These are phyloP conservation scores for Andrena trimmerana DNA, from an alignment of 2,888 invertebrate genomes.

Conservation along the genomic window DNA sequence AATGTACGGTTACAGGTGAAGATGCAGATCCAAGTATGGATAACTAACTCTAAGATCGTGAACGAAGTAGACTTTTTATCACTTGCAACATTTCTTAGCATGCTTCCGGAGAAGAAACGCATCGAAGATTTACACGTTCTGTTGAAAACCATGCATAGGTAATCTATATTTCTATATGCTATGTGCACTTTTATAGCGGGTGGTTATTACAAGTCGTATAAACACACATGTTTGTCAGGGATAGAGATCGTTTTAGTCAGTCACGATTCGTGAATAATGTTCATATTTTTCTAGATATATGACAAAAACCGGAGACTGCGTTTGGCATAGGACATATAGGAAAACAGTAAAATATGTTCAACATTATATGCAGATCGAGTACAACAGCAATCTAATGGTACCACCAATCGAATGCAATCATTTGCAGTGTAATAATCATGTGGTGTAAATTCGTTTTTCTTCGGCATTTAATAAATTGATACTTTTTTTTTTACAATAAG, in stretches of 20 bases:
- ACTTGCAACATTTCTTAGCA: slow-evolving; percentile 82
- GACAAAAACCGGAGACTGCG: slow-evolving; percentile 85
- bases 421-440: slow-evolving; percentile 76
- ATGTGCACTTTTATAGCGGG: slow-evolving; percentile 46
- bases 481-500: slow-evolving; percentile 82
- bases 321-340: slow-evolving; percentile 90
- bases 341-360: slow-evolving; percentile 89
- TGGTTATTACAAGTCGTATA: slow-evolving; percentile 61
- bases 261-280: slow-evolving; percentile 77
- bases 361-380: slow-evolving; percentile 88
- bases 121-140: slow-evolving; percentile 81
- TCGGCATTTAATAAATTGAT: slow-evolving; percentile 81
- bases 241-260: slow-evolving; percentile 73
- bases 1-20: slow-evolving; percentile 77
- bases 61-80: slow-evolving; percentile 83
- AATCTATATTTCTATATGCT: slow-evolving; percentile 30
- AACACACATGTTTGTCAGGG: slow-evolving; percentile 66
- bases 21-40: slow-evolving; percentile 82
- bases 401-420: slow-evolving; percentile 81
- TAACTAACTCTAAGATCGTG: slow-evolving; percentile 76
- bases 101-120: slow-evolving; percentile 81
- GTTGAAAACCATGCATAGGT: slow-evolving; percentile 83
- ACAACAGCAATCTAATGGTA: slow-evolving; percentile 83
- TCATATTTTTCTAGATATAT: slow-evolving; percentile 86
- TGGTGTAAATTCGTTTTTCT: slow-evolving; percentile 62